Evolutionary conservation across 1,140 invertebrate species (phyloP).

Genomic region (Drosophila pruinosa): DNA sequence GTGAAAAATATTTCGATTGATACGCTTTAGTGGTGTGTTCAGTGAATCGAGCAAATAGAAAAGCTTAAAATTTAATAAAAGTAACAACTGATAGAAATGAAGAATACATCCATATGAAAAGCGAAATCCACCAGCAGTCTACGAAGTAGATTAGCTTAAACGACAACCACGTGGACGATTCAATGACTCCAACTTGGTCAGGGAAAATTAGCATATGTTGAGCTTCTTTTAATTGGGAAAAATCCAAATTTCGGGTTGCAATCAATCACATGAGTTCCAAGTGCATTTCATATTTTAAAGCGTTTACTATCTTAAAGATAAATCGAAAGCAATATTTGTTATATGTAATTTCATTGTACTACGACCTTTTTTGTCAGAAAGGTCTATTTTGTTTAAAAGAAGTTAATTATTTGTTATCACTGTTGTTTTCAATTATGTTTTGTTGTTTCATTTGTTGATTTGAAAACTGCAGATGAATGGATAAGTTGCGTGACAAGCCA

Average conservation of each 20-base stretch:
- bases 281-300: constrained; percentile 25
- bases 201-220: constrained; percentile 63
- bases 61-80: constrained; percentile 79
- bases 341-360: constrained; percentile 12
- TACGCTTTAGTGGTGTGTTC: constrained; percentile 60
- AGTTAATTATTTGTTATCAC: constrained; percentile 67
- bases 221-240: constrained; percentile 69
- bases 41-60: constrained; percentile 67
- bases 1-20: constrained; percentile 65
- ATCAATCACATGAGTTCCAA: constrained; percentile 42
- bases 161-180: not conserved
- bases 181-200: not conserved
- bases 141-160: constrained; percentile 1
- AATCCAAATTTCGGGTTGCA: constrained; percentile 44
- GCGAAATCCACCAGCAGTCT: constrained; percentile 45
- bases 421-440: constrained; percentile 3
- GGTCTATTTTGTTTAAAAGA: constrained; percentile 43
- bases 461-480: constrained; percentile 35
- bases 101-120: not conserved
- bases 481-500: constrained; percentile 36
- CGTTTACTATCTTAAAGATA: constrained; percentile 35
- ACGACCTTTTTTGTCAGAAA: constrained; percentile 9
- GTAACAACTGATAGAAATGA: constrained; percentile 51
- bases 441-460: constrained; percentile 14
- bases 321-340: constrained; percentile 29